Percentiles rank a stretch among this genome's conserved stretches.
These are phyloP conservation scores for Lobophora halterata DNA, from an alignment of 2,888 invertebrate species.

Conservation along the genomic window DNA sequence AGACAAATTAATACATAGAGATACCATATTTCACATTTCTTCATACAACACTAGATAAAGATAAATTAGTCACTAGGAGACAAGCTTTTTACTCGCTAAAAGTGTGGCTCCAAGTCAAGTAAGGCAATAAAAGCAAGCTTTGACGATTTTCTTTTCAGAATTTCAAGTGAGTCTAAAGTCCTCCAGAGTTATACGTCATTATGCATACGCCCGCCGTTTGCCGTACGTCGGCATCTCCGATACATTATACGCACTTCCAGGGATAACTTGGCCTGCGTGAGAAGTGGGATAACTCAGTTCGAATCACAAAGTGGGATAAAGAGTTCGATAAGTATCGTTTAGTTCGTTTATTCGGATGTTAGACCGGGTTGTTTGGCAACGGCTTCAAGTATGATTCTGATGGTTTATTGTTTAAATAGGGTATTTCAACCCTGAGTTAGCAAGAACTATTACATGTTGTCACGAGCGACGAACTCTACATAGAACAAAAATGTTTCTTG, in stretches of 20 bases:
- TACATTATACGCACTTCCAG: slow-evolving; percentile 22
- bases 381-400: too few species aligned
- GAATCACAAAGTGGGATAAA: slow-evolving; percentile 7
- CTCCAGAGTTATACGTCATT: slow-evolving; percentile 53
- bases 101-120: slow-evolving; percentile 46
- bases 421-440: too few species aligned
- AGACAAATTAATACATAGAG: too few species aligned
- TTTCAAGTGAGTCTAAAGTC: slow-evolving; percentile 74
- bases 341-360: slow-evolving; percentile 15
- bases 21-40: too few species aligned
- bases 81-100: too few species aligned
- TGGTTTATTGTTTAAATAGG: too few species aligned
- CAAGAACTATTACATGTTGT: too few species aligned
- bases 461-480: too few species aligned
- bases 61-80: too few species aligned
- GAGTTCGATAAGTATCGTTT: slow-evolving; percentile 13
- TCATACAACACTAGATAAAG: too few species aligned
- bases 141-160: slow-evolving; percentile 76
- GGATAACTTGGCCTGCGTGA: slow-evolving; percentile 2
- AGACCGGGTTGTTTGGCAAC: too few species aligned
- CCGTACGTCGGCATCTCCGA: slow-evolving; percentile 22
- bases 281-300: slow-evolving; percentile 11
- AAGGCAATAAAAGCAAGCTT: slow-evolving; percentile 76
- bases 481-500: too few species aligned
- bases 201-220: slow-evolving; percentile 39